Base-by-base conservation (phyloP, 2,797 vertebrate genomes). In the Myoxocephalus aenaeus region DNA sequence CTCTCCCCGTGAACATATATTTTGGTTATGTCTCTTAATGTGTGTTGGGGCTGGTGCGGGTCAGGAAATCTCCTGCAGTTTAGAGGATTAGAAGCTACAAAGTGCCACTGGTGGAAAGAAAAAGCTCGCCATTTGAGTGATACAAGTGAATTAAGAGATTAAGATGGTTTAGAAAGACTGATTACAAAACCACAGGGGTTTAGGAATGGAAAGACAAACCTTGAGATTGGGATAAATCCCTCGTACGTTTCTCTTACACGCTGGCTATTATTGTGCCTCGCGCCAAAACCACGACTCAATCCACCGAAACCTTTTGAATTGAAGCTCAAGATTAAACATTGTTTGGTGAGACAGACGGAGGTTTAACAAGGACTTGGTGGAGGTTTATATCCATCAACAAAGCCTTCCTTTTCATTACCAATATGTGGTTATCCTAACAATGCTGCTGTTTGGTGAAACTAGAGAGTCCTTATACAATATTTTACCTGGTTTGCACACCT, bases 141-240 rank as follows among this genome's bases (percentile, higher is more conserved):
- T 95, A 94, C 94, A 94, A 95, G 95, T 96, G 94, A 95, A 96
- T 95, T 96, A 95, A 95, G 91, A 96, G 95, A 94, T 96, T 95
- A 95, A 94, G 92, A 95, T 93, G 94, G 92, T 95, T 95, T 95
- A 95, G 92, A 92, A 94, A 94, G 94, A 93, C 93, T 94, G 93
- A 95, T 95, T 95, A 95, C 92, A 93, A 95, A 94, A 94, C 92
- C 92, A 92, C 82, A 84, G 94, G 93, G 95, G 92, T 90, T 96
- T 93, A 90, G 87, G 89, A 94, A 95, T 90, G 86, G 86, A 89
- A 92, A 95, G 92, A 94, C 93, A 94, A 93, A 95, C 92, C 92
- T 90, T 90, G 87, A 92, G 91, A 94, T 94, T 94, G 88, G 82
- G 84, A 91, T 92, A 93, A 95, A 92, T 93, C 93, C 90, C 87